Evolutionary conservation across 2,113 vertebrate species (phyloP).

Genomic region (human (Homo sapiens)): GRCh38 chr7:70375501-70376000

Average conservation of each 20-base stretch:
- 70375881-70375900: slow-evolving; percentile 34
- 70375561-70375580: slow-evolving; percentile 50
- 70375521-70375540: background rate
- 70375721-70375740: slow-evolving; percentile 12
- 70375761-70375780: slow-evolving; percentile 53
- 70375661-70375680: background rate
- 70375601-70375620: slow-evolving; percentile 46
- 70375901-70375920: slow-evolving; percentile 9
- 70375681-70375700: background rate
- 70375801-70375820: background rate
- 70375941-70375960: slow-evolving; percentile 32
- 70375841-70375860: slow-evolving; percentile 22
- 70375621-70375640: slow-evolving; percentile 52
- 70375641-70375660: slow-evolving; percentile 50
- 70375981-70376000: background rate
- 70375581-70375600: slow-evolving; percentile 56
- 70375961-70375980: slow-evolving; percentile 22
- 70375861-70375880: slow-evolving; percentile 46
- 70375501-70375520: background rate
- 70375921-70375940: slow-evolving; percentile 63
- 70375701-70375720: background rate
- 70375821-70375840: slow-evolving; percentile 14
- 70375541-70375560: slow-evolving; percentile 54
- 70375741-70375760: slow-evolving; percentile 47
- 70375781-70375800: slow-evolving; percentile 59